Percentiles rank a stretch among this genome's conserved stretches.
These are phyloP conservation scores for Camptogramma bilineatum DNA, from an alignment of 2,888 invertebrate species.

Conservation along the genomic window DNA sequence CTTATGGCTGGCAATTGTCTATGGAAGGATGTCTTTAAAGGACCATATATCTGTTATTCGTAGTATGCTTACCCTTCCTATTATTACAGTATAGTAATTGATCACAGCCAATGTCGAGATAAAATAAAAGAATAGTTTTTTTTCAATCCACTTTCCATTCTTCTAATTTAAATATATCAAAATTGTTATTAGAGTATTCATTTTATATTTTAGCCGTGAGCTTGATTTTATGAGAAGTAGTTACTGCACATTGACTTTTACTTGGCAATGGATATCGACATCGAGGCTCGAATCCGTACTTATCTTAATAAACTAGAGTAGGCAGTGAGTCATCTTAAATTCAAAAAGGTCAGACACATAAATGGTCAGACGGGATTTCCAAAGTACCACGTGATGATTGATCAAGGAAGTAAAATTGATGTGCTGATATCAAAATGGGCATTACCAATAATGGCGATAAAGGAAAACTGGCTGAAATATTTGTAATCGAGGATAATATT, in stretches of 20 bases:
- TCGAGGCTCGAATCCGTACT: constrained; percentile 58
- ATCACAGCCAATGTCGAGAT: no score
- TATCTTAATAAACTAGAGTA: background rate
- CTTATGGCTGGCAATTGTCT: constrained; percentile 16
- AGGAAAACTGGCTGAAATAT: background rate
- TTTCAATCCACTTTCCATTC: no score
- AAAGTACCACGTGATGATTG: constrained; percentile 8
- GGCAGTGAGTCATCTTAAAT: constrained; percentile 24
- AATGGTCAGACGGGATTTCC: constrained; percentile 28
- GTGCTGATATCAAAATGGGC: background rate
- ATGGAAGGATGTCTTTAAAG: constrained; percentile 2
- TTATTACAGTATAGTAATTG: no score
- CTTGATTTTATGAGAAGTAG: no score
- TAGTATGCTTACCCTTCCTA: no score
- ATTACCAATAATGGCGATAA: background rate
- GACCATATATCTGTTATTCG: no score
- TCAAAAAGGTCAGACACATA: constrained; percentile 15
- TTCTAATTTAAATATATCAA: no score
- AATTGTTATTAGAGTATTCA: no score
- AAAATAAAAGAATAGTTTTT: no score
- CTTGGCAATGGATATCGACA: constrained; percentile 73
- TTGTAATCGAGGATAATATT: background rate
- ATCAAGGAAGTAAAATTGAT: constrained; percentile 1
- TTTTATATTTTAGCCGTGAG: no score
- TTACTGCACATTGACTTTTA: constrained; percentile 57